Evolutionary conservation across 2,888 invertebrate species (phyloP).

Genomic region (Miltochrista miniata): DNA sequence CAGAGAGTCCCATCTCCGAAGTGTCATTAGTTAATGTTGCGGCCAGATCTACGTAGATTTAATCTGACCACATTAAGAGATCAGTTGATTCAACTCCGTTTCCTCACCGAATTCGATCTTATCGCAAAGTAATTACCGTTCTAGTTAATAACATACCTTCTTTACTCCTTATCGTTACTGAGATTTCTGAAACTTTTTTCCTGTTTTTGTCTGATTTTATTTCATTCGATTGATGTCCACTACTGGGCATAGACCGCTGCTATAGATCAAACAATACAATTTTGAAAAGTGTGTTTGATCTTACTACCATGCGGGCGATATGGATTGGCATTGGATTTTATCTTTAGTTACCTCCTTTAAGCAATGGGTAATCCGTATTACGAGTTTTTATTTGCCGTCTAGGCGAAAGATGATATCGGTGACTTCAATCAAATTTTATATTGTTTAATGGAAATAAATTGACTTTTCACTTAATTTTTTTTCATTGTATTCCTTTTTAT

Average conservation of each 20-base stretch:
- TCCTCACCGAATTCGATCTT: neutral
- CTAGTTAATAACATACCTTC: neutral
- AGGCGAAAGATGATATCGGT: too few relatives aligned
- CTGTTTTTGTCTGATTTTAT: slow-evolving; percentile 34
- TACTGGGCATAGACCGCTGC: neutral
- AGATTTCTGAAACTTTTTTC: slow-evolving; percentile 52
- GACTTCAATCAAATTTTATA: too few relatives aligned
- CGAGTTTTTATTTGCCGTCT: too few relatives aligned
- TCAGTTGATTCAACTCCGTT: neutral
- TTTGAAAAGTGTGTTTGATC: too few relatives aligned
- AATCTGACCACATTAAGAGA: neutral
- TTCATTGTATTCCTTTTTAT: too few relatives aligned
- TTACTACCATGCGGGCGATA: too few relatives aligned
- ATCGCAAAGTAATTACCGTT: neutral
- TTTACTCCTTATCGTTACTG: slow-evolving; percentile 23
- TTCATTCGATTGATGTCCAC: neutral
- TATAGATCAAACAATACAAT: slow-evolving; percentile 22
- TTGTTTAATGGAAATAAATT: too few relatives aligned
- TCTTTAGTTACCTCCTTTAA: too few relatives aligned
- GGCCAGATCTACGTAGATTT: neutral
- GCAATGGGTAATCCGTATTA: too few relatives aligned
- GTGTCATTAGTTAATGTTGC: neutral
- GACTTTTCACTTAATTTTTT: too few relatives aligned
- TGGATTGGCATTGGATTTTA: too few relatives aligned
- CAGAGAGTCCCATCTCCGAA: neutral